Conservation (phyloP, 2,888 invertebrate species). For the Fissipunctia ypsillon region DNA sequence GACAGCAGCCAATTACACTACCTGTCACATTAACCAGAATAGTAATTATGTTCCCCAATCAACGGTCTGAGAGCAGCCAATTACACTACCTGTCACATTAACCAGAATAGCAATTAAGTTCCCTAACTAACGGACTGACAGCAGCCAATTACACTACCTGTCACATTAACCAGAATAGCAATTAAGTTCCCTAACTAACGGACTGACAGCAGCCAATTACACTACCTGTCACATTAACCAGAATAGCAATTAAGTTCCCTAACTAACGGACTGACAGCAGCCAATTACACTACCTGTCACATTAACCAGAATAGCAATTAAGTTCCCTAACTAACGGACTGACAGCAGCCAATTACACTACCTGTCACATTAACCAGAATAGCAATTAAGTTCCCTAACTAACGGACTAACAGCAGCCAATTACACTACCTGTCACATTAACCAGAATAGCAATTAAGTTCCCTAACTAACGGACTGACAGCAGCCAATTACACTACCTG, state of each 20-base stretch:
- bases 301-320: constrained; percentile 52
- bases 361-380: too few species aligned
- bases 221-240: constrained; percentile 39
- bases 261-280: constrained; percentile 57
- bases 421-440: constrained; percentile 33
- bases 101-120: constrained; percentile 47
- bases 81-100: constrained; percentile 38
- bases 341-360: constrained; percentile 60
- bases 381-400: constrained; percentile 27
- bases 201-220: too few species aligned
- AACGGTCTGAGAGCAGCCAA: constrained; percentile 55
- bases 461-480: constrained; percentile 54
- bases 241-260: constrained; percentile 46
- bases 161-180: too few species aligned
- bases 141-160: constrained; percentile 52
- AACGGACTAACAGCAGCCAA: too few species aligned
- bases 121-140: constrained; percentile 54
- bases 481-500: constrained; percentile 38
- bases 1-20: constrained; percentile 10
- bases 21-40: constrained; percentile 44
- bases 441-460: constrained; percentile 47
- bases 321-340: constrained; percentile 41
- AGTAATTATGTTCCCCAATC: constrained; percentile 48
- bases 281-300: constrained; percentile 30
- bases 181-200: constrained; percentile 27